These are phyloP conservation scores for Thryonomys swinderianus DNA, from an alignment of 2,113 vertebrate genomes.

Conservation along the genomic window DNA sequence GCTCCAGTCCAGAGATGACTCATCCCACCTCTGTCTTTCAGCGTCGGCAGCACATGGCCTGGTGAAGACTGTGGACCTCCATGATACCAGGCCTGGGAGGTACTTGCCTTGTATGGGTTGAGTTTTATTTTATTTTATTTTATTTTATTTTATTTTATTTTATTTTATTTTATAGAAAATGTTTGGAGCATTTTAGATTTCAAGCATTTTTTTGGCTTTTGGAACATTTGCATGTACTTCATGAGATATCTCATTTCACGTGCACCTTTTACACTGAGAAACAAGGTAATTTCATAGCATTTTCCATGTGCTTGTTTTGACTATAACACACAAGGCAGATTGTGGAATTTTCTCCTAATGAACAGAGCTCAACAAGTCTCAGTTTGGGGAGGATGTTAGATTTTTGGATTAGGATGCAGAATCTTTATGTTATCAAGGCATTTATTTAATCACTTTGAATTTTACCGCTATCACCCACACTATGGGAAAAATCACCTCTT, in stretches of 20 bases:
- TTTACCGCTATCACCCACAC: neutral
- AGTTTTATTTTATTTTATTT: neutral
- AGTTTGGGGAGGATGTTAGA: neutral
- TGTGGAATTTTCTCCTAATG: neutral
- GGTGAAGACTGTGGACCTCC: neutral
- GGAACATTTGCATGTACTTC: neutral
- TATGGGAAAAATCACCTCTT: neutral
- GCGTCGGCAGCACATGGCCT: neutral
- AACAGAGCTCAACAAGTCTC: neutral
- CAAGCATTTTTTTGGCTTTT: neutral
- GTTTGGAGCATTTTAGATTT: neutral
- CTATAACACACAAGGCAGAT: too few species aligned
- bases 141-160: too few species aligned
- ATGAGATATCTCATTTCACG: neutral
- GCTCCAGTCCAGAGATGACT: neutral
- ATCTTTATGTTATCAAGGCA: neutral
- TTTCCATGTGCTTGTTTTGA: neutral
- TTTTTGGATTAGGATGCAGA: neutral
- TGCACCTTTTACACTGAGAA: neutral
- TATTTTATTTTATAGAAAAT: neutral
- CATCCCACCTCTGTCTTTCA: rapidly evolving
- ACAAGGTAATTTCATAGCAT: neutral
- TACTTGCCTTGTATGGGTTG: too few species aligned
- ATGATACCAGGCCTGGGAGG: neutral
- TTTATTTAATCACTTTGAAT: neutral